A percentile compares a stretch with the other conserved stretches of the same genome.
These are phyloP conservation scores for Andrena camellia DNA, from an alignment of 2,888 invertebrate genomes.

Conservation along the genomic window DNA sequence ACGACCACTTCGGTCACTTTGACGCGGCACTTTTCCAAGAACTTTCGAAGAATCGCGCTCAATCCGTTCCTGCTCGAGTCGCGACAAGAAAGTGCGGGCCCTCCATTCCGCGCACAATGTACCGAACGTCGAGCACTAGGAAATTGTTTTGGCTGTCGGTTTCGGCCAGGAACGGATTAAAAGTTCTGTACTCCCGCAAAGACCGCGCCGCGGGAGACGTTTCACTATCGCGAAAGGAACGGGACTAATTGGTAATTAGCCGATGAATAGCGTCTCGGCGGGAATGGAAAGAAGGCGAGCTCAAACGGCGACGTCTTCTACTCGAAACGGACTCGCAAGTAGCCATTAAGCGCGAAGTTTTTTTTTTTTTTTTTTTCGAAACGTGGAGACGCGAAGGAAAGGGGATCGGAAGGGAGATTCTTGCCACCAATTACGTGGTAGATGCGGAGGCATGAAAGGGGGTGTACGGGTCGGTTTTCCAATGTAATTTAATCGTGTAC, in stretches of 20 bases:
- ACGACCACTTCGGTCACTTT: slow-evolving; percentile 1
- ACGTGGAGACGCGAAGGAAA: not conserved
- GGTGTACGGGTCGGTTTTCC: slow-evolving; percentile 27
- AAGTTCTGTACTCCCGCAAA: not conserved
- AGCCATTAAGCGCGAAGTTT: slow-evolving; percentile 17
- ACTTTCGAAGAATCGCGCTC: not conserved
- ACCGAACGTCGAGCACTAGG: no score
- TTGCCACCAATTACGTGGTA: slow-evolving; percentile 23
- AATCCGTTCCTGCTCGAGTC: not conserved
- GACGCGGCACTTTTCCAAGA: not conserved
- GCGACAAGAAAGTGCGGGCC: no score
- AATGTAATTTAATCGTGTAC: slow-evolving; percentile 86
- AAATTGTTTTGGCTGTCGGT: no score
- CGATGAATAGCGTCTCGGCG: slow-evolving; percentile 9
- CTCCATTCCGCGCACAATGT: no score
- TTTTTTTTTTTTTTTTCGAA: no score
- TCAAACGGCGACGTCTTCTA: not conserved
- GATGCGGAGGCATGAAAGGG: not conserved
- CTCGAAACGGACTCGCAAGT: not conserved
- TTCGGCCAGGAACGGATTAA: not conserved
- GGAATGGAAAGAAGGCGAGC: not conserved
- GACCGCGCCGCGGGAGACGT: not conserved
- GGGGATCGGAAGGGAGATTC: not conserved
- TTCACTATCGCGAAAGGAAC: not conserved
- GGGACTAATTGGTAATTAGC: slow-evolving; percentile 44